phyloP scores from a whole-genome alignment of 1,140 invertebrate species.

The Diabrotica undecimpunctata region DNA sequence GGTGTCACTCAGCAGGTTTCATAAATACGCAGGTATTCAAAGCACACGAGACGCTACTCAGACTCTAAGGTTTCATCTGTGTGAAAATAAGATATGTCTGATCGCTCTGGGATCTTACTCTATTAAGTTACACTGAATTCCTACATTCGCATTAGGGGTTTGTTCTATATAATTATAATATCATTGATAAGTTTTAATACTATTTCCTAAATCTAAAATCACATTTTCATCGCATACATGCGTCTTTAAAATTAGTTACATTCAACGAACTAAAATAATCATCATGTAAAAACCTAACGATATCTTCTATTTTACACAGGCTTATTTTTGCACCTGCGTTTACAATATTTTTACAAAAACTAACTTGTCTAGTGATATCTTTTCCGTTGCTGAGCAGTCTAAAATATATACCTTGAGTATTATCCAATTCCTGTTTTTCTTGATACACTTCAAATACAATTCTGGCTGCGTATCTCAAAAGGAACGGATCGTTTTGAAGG shows the following conservation, averaged over 20 bases:
- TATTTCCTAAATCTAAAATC: background rate
- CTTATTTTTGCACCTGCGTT: conserved; percentile 55
- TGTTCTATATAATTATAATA: too few species aligned
- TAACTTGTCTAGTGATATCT: conserved; percentile 76
- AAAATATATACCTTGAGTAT: conserved; percentile 71
- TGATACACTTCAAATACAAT: conserved; percentile 79
- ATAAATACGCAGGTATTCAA: too few species aligned
- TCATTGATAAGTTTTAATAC: too few species aligned
- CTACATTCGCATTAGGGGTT: too few species aligned
- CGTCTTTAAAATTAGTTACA: conserved; percentile 81
- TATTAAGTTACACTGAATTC: too few species aligned
- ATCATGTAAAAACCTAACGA: conserved; percentile 78
- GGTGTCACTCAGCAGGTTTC: too few species aligned
- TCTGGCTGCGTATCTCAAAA: conserved; percentile 76
- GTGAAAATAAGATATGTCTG: too few species aligned
- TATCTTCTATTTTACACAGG: conserved; percentile 79
- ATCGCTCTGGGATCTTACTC: too few species aligned
- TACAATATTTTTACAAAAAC: conserved; percentile 69
- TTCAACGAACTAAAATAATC: conserved; percentile 79
- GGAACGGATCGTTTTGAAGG: conserved; percentile 55
- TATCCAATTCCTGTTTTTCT: conserved; percentile 45
- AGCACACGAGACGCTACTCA: too few species aligned
- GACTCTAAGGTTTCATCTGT: too few species aligned
- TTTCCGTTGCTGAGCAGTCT: conserved; percentile 81
- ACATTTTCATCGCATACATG: conserved; percentile 51